Percentiles rank a stretch among this genome's conserved stretches.
Evolutionary conservation across 2,888 invertebrate genomes (phyloP).

Genomic region (Euplexia lucipara): DNA sequence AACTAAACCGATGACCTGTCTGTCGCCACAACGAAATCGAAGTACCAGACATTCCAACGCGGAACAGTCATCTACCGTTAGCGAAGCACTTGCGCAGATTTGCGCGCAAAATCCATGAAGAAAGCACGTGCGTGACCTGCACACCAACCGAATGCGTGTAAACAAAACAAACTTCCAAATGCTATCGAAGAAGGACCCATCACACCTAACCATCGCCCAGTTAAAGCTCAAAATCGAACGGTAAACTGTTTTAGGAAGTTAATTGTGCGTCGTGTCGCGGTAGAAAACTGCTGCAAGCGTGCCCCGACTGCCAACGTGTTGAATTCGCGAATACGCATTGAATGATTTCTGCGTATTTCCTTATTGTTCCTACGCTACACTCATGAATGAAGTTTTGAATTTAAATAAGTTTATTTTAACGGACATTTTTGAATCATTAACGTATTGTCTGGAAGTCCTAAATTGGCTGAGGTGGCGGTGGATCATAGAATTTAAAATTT

Average conservation of each 20-base stretch:
- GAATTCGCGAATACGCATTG: constrained; percentile 86
- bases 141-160: constrained; percentile 80
- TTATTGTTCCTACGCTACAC: constrained; percentile 83
- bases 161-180: constrained; percentile 54
- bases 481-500: neutral
- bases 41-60: constrained; percentile 80
- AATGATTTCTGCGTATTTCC: constrained; percentile 89
- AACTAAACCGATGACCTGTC: constrained; percentile 53
- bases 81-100: constrained; percentile 81
- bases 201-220: constrained; percentile 62
- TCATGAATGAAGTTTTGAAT: constrained; percentile 87
- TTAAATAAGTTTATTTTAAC: constrained; percentile 73
- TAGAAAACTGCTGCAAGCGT: constrained; percentile 85
- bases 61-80: constrained; percentile 87
- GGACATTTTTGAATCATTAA: constrained; percentile 52
- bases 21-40: constrained; percentile 66
- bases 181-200: constrained; percentile 38
- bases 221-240: constrained; percentile 75
- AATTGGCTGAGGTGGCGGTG: neutral
- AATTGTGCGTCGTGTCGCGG: constrained; percentile 66
- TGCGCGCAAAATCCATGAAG: constrained; percentile 89
- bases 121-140: constrained; percentile 88
- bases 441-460: constrained; percentile 13
- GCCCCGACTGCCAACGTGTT: constrained; percentile 81
- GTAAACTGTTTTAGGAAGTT: constrained; percentile 69